These are phyloP conservation scores for Venusia cambrica DNA, from an alignment of 2,888 invertebrate genomes.

Conservation along the genomic window DNA sequence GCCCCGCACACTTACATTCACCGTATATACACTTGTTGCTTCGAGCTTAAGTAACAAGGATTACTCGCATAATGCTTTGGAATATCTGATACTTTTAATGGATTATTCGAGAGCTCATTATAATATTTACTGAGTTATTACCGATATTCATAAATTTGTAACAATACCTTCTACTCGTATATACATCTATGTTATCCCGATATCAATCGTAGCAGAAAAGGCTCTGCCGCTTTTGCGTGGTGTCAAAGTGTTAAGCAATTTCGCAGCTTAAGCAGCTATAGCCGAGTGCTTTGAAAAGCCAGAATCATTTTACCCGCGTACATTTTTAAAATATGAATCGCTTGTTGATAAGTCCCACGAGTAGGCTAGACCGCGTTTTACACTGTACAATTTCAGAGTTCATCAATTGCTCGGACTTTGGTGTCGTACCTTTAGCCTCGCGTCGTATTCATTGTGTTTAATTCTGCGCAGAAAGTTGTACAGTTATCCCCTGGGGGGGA, in stretches of 20 bases:
- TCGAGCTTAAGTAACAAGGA: no score
- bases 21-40: no score
- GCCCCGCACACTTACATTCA: slow-evolving; percentile 21
- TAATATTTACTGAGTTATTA: no score
- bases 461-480: slow-evolving; percentile 52
- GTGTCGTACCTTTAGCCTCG: slow-evolving; percentile 10
- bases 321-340: not conserved
- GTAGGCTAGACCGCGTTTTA: slow-evolving; percentile 15
- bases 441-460: slow-evolving; percentile 3
- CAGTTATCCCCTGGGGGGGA: slow-evolving; percentile 60
- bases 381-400: slow-evolving; percentile 23
- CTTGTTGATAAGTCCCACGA: no score
- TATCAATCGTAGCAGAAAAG: not conserved
- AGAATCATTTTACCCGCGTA: slow-evolving; percentile 1
- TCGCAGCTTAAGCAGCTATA: not conserved
- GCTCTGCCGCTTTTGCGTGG: slow-evolving; percentile 7
- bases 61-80: no score
- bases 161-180: no score
- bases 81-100: no score
- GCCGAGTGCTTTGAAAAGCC: slow-evolving; percentile 1
- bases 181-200: slow-evolving; percentile 16
- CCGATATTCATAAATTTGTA: no score
- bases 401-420: slow-evolving; percentile 22
- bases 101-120: no score
- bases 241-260: slow-evolving; percentile 8